Conservation (phyloP, 2,888 invertebrate genomes). For the Xestoiulus laeticollis region DNA sequence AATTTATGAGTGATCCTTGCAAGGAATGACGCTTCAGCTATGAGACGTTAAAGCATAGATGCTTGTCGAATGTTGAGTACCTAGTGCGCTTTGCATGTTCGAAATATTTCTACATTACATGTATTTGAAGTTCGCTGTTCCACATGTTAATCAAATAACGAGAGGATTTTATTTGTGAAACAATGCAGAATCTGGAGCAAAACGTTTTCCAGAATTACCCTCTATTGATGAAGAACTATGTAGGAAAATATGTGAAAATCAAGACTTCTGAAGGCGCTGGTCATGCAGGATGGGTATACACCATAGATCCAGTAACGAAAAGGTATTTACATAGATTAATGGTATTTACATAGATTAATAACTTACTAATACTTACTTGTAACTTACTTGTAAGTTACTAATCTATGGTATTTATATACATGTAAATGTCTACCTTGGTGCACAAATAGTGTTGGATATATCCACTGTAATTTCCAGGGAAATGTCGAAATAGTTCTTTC, state of each 20-base stretch:
- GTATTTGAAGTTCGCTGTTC: no score
- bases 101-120: no score
- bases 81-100: no score
- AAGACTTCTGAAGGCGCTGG: background rate
- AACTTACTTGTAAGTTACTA: background rate
- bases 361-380: background rate
- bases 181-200: background rate
- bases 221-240: background rate
- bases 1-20: no score
- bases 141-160: no score
- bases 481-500: no score
- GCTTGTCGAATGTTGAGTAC: no score
- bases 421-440: no score
- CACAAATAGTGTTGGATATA: background rate
- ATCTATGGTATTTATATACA: no score
- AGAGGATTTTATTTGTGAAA: no score
- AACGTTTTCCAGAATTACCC: background rate
- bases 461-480: background rate
- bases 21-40: no score
- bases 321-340: background rate
- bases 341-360: background rate
- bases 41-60: no score
- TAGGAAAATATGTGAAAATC: slow-evolving; percentile 3
- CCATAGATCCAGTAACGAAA: slow-evolving; percentile 49
- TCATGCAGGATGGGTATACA: slow-evolving; percentile 42